Evolutionary conservation across 2,797 vertebrate species (phyloP).

Genomic region (Anisognathus igniventris): DNA sequence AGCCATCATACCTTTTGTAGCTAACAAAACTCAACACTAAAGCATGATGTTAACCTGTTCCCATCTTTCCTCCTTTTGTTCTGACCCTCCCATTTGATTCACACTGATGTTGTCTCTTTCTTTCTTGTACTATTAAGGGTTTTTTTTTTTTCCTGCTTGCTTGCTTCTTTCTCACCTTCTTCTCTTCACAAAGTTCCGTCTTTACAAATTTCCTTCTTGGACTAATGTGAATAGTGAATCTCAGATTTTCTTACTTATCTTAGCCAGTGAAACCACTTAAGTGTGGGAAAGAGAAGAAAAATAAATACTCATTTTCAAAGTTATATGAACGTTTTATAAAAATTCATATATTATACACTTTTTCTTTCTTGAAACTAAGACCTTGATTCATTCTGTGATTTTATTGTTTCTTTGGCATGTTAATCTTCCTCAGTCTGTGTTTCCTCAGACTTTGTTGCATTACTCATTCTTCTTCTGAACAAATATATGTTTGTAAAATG

Average conservation of each 20-base stretch:
- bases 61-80: neutral
- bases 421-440: neutral
- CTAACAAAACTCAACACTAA: neutral
- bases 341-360: neutral
- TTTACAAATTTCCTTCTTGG: neutral
- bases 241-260: neutral
- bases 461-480: neutral
- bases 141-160: neutral
- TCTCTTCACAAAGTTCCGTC: neutral
- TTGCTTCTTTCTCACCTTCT: neutral
- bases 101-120: neutral
- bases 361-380: neutral
- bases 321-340: neutral
- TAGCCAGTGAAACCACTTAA: neutral
- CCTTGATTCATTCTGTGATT: neutral
- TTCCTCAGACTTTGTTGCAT: neutral
- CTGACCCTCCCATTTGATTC: neutral
- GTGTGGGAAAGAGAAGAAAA: neutral
- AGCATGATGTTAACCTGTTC: neutral
- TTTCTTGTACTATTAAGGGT: neutral
- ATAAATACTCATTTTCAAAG: neutral
- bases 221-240: neutral
- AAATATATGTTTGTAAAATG: neutral
- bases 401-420: neutral
- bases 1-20: neutral